Evolutionary conservation across 2,113 vertebrate species (phyloP).

Genomic region (Abramis brama): DNA sequence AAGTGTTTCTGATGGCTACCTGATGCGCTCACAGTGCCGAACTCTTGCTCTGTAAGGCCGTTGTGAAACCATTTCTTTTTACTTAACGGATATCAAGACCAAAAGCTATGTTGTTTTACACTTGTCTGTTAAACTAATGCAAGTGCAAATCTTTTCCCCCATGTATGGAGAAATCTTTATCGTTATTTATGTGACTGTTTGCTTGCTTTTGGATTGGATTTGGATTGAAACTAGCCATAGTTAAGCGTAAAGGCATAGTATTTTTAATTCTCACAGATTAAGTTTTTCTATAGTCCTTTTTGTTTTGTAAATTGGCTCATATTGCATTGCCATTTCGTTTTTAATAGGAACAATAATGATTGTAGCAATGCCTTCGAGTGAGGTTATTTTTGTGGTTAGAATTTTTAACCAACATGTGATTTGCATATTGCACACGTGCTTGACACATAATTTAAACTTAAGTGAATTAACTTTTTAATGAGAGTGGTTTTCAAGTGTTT

Average conservation of each 20-base stretch:
- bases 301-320: not conserved
- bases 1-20: conserved; percentile 77
- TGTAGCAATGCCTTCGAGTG: conserved; percentile 36
- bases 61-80: conserved; percentile 34
- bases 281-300: not conserved
- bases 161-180: not conserved
- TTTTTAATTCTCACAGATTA: not conserved
- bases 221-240: not conserved
- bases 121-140: not conserved
- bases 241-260: not conserved
- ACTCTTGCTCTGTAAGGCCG: conserved; percentile 37
- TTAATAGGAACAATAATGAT: not conserved
- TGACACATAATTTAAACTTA: conserved; percentile 36
- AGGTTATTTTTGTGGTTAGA: not conserved
- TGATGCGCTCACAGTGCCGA: conserved; percentile 42
- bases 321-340: not conserved
- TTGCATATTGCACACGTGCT: conserved; percentile 36
- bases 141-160: not conserved
- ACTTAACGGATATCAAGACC: conserved; percentile 7
- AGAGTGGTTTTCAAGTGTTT: conserved; percentile 53
- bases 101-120: not conserved
- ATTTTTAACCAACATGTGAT: conserved; percentile 10
- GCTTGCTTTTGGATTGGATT: not conserved
- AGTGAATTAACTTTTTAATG: conserved; percentile 57
- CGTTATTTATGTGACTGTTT: not conserved